Conservation (phyloP, 2,113 vertebrate species). For the Macroglossus sobrinus region DNA sequence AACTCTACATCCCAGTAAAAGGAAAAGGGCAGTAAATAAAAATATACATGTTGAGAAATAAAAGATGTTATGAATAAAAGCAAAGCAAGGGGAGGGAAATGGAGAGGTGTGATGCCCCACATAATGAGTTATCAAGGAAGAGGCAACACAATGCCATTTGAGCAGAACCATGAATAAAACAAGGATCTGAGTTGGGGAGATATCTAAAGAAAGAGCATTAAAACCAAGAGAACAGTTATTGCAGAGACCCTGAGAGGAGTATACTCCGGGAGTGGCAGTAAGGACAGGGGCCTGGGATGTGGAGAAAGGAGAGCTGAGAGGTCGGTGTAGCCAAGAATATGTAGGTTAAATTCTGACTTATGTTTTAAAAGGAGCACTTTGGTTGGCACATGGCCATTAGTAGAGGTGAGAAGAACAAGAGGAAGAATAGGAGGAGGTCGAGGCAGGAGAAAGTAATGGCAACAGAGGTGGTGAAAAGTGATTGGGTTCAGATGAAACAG, state of each 20-base stretch:
- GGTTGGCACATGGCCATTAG: not conserved
- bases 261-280: not conserved
- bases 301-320: not conserved
- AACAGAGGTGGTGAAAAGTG: not conserved
- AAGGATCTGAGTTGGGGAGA: not conserved
- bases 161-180: not conserved
- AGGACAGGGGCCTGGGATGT: not conserved
- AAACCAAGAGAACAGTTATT: not conserved
- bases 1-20: not conserved
- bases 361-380: not conserved
- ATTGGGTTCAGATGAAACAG: not conserved
- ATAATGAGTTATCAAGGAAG: not conserved
- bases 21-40: not conserved
- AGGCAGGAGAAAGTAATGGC: not conserved
- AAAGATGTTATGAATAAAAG: not conserved
- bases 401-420: not conserved
- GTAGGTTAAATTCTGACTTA: not conserved
- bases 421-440: not conserved
- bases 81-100: not conserved
- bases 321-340: too few species aligned
- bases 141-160: not conserved
- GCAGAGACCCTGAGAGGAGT: not conserved
- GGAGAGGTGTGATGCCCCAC: not conserved
- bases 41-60: not conserved
- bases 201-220: not conserved